phyloP scores from a whole-genome alignment of 2,113 vertebrate genomes.

The Erpornis zantholeuca region DNA sequence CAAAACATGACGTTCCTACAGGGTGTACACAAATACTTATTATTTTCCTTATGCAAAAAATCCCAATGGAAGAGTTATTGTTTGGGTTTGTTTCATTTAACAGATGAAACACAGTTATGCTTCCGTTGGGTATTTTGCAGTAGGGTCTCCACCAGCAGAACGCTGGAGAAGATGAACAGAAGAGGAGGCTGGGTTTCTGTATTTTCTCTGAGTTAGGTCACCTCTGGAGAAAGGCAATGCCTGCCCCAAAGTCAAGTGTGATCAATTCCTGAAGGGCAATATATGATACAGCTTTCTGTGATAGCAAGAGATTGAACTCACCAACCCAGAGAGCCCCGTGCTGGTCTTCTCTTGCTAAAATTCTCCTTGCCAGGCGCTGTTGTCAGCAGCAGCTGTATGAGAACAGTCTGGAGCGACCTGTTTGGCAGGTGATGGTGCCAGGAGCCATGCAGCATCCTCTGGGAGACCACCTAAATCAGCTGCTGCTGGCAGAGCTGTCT shows the following conservation, averaged over 20 bases:
- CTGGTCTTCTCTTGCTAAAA: not conserved
- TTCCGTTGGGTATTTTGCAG: not conserved
- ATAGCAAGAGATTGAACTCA: conserved; percentile 18
- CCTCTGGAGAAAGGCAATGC: not conserved
- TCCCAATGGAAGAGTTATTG: conserved; percentile 29
- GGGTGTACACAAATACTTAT: conserved; percentile 58
- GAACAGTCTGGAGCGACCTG: not conserved
- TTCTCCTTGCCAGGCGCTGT: not conserved
- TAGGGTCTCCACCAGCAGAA: not conserved
- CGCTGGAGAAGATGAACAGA: not conserved
- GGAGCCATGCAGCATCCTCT: not conserved
- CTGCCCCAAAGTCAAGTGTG: not conserved
- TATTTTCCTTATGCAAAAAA: conserved; percentile 44
- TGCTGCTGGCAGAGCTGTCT: not conserved
- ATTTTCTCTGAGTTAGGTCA: not conserved
- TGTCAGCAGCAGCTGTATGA: not conserved
- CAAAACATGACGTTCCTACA: conserved; percentile 57
- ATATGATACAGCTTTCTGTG: not conserved
- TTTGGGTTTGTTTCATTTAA: conserved; percentile 21
- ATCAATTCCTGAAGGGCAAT: conserved; percentile 34
- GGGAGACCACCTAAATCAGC: not conserved
- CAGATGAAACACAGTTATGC: not conserved
- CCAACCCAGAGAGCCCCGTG: not conserved
- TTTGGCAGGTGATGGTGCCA: not conserved
- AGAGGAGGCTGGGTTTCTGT: not conserved